Percentiles rank a stretch among this genome's conserved stretches.
phyloP scores from a whole-genome alignment of 2,113 vertebrate species.

The Ptilonorhynchus violaceus region DNA sequence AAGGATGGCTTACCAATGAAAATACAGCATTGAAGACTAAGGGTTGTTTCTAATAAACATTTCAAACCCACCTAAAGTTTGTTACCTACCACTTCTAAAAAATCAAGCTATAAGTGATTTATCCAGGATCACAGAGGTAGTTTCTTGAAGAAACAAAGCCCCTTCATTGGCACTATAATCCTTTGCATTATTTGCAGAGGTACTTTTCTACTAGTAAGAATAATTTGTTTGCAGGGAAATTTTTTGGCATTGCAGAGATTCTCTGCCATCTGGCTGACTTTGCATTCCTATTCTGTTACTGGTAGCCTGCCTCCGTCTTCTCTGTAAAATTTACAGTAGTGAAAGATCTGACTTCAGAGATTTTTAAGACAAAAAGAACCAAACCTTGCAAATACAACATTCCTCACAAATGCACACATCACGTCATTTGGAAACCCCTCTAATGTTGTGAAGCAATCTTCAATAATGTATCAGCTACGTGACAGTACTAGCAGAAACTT shows the following conservation, averaged over 20 bases:
- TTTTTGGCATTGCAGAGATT: not conserved
- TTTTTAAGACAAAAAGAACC: not conserved
- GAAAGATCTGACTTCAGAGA: not conserved
- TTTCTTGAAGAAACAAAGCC: not conserved
- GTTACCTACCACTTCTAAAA: not conserved
- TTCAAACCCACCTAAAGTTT: not conserved
- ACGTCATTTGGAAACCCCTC: not conserved
- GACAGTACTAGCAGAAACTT: not conserved
- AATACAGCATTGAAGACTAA: not conserved
- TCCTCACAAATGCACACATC: not conserved
- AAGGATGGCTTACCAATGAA: not conserved
- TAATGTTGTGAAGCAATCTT: not conserved
- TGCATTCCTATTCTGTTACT: not conserved
- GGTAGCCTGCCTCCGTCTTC: not conserved
- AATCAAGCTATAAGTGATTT: not conserved
- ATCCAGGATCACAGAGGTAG: not conserved
- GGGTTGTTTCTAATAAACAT: not conserved
- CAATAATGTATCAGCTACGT: not conserved
- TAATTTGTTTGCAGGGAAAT: not conserved
- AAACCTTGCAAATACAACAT: not conserved
- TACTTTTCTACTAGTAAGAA: not conserved
- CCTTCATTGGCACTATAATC: not conserved
- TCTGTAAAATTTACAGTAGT: not conserved
- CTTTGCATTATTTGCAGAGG: not conserved
- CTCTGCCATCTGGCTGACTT: not conserved